Evolutionary conservation across 2,113 vertebrate genomes (phyloP).

Genomic region (Onychostruthus taczanowskii): DNA sequence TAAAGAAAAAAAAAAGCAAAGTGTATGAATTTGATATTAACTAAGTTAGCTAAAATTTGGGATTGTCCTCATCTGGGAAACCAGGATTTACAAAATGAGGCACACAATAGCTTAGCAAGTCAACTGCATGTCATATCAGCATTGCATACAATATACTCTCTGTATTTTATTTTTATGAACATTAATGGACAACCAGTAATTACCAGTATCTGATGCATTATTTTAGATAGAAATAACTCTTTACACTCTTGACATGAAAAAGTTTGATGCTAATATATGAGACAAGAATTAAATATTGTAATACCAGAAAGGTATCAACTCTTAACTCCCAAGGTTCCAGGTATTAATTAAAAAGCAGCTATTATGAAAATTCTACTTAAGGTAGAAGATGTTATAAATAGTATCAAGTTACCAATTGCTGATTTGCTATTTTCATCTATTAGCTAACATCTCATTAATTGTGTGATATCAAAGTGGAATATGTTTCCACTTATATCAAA

Average conservation of each 20-base stretch:
- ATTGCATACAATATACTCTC: neutral
- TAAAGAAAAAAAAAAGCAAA: neutral
- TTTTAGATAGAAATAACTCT: neutral
- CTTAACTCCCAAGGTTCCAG: neutral
- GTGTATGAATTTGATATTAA: neutral
- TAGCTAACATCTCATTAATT: neutral
- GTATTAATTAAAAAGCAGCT: neutral
- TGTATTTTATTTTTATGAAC: neutral
- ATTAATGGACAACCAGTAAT: neutral
- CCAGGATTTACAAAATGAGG: neutral
- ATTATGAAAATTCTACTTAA: neutral
- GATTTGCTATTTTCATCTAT: neutral
- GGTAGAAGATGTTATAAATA: neutral
- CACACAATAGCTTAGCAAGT: neutral
- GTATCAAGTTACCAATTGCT: neutral
- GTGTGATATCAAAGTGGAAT: fast-evolving
- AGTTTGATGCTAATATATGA: neutral
- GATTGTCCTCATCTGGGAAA: neutral
- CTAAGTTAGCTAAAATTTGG: neutral
- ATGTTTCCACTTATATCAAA: neutral
- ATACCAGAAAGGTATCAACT: neutral
- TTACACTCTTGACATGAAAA: neutral
- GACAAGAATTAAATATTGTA: neutral
- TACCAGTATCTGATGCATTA: neutral
- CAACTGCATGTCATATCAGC: neutral